Percentiles rank a stretch among this genome's conserved stretches.
These are phyloP conservation scores for Distichodus sexfasciatus DNA, from an alignment of 2,797 vertebrate genomes.

Conservation along the genomic window DNA sequence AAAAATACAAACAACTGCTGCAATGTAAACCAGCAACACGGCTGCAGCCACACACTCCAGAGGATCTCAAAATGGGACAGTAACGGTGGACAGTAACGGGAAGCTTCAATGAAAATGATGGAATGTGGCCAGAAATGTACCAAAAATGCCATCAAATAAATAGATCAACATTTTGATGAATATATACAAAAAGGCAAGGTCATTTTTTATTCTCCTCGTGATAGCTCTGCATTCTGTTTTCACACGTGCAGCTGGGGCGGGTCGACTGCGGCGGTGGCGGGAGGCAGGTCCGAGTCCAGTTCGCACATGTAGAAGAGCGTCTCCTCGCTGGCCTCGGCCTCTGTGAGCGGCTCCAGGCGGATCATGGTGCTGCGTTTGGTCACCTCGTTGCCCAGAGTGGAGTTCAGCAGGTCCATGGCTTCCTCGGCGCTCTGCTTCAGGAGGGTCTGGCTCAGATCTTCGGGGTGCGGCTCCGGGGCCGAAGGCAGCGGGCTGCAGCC, in stretches of 20 bases:
- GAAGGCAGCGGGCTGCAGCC: conserved; percentile 70
- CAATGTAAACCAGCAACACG: conserved; percentile 29
- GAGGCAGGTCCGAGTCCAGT: conserved; percentile 80
- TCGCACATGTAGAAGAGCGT: conserved; percentile 92
- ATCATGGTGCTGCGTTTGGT: conserved; percentile 83
- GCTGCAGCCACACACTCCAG: not conserved
- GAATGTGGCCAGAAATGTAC: conserved; percentile 44
- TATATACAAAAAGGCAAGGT: conserved; percentile 70
- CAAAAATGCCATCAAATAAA: conserved; percentile 73
- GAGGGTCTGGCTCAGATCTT: conserved; percentile 55
- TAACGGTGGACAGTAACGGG: conserved; percentile 11
- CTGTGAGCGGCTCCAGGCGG: conserved; percentile 90
- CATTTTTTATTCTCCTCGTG: not conserved
- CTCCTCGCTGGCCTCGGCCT: conserved; percentile 88
- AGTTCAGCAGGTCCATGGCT: conserved; percentile 78
- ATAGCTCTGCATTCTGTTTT: not conserved
- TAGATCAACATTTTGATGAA: conserved; percentile 79
- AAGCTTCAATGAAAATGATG: conserved; percentile 14
- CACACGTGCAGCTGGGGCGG: conserved; percentile 70
- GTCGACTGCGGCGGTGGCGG: too few species aligned
- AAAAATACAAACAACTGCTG: not conserved
- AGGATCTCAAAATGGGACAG: conserved; percentile 4
- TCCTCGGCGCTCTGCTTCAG: conserved; percentile 60
- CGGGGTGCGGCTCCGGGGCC: conserved; percentile 62
- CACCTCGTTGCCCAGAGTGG: conserved; percentile 61